Base-by-base conservation (phyloP, 2,113 vertebrate genomes). In the Heterotilapia buettikoferi region DNA sequence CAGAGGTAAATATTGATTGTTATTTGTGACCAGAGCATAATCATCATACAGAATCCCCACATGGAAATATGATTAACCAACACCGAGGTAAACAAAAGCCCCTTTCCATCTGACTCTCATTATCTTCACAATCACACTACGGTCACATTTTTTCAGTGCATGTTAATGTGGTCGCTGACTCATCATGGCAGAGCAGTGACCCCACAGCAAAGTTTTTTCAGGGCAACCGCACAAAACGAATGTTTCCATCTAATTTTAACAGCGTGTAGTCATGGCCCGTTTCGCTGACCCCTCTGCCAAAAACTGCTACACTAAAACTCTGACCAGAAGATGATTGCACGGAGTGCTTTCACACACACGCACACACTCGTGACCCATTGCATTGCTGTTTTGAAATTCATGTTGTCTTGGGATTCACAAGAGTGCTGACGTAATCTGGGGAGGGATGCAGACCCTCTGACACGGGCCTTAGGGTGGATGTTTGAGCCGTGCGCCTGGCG, bases 351-450 rank as follows among this genome's bases (percentile, higher is more conserved):
- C 16, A 63, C 90, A 84, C 92, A 84, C 66, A 26, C 38, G 1
- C 68, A 73, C 38, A 45, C 14, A 73, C 81, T 73, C 61, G 21
- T 79, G 85, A 90, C 89, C 87, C 8, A 18, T 18, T 45, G 24
- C 86, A 63, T 33, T 38, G 66, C 79, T 90, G 54, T 89, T 86
- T 81, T 73, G 79, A 52, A 19, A 54, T 24, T 82, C 7, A 6
- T 5, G 90, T 92, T 88, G 92, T 89, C 89, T 89, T 38, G 89
- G 90, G 83, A 89, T 71, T 79, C 73, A 89, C 86, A 89, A 91
- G 89, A 92, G 53, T 16, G 18, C 52, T 94, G 92, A 94, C 80
- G 84, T 91, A 93, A 94, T 83, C 53, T 54, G 61, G 87, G 88
- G 86, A 86, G 86, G 87, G 87, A 88, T 82, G 11, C 7, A 5